These are phyloP conservation scores for Bothrops jararaca DNA, from an alignment of 2,113 vertebrate genomes.

Conservation along the genomic window DNA sequence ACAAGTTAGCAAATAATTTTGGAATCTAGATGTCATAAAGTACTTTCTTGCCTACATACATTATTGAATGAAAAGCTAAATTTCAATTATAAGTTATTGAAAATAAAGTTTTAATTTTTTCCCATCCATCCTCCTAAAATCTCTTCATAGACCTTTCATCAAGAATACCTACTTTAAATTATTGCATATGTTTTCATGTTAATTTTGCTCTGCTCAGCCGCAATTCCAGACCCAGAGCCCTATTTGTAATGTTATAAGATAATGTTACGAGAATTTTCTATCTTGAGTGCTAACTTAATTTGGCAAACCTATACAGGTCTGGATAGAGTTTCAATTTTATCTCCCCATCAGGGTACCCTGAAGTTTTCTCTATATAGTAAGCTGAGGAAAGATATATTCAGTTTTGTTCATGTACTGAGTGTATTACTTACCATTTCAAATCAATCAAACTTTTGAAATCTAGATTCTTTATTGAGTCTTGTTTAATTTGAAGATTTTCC, in stretches of 20 bases:
- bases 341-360: background rate
- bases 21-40: background rate
- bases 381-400: background rate
- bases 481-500: background rate
- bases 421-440: background rate
- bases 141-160: background rate
- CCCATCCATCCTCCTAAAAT: background rate
- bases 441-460: background rate
- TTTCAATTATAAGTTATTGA: background rate
- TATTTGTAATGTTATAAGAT: too few relatives aligned
- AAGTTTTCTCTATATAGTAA: background rate
- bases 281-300: background rate
- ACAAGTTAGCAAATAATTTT: background rate
- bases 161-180: background rate
- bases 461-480: background rate
- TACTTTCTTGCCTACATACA: background rate
- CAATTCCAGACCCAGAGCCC: background rate
- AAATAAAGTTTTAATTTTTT: background rate
- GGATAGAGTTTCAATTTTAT: background rate
- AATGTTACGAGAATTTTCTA: background rate
- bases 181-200: background rate
- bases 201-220: background rate
- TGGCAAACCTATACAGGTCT: too few relatives aligned
- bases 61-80: background rate
- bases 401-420: background rate